A percentile compares a stretch with the other conserved stretches of the same genome.
Evolutionary conservation across 2,113 vertebrate species (phyloP).

Genomic region (Carassius carassius): DNA sequence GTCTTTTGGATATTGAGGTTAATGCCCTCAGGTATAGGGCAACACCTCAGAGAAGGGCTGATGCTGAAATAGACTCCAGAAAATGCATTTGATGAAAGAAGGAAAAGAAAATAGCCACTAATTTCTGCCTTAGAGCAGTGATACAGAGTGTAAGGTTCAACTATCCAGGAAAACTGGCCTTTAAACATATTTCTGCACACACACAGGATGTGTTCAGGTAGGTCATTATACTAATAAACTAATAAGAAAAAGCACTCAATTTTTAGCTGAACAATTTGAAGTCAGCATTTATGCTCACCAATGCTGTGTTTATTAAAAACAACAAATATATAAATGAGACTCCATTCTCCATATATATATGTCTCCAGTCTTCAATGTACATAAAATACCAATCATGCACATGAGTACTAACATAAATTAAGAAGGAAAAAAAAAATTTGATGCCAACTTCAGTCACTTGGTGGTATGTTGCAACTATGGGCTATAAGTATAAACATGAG

Average conservation of each 20-base stretch:
- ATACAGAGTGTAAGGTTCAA: neutral
- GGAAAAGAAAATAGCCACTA: neutral
- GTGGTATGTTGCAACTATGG: too few relatives aligned
- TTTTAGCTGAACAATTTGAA: neutral
- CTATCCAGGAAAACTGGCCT: neutral
- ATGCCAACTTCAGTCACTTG: too few relatives aligned
- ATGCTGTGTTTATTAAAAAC: too few relatives aligned
- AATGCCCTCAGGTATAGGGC: slow-evolving; percentile 18
- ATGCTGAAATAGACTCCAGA: neutral
- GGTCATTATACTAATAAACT: neutral
- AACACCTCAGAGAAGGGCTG: neutral
- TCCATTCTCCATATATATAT: too few relatives aligned
- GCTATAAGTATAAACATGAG: too few relatives aligned
- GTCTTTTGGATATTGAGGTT: slow-evolving; percentile 45
- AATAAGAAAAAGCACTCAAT: neutral
- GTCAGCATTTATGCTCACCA: neutral
- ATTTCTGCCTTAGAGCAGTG: neutral
- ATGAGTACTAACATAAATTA: too few relatives aligned
- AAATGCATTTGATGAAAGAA: neutral
- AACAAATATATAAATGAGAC: too few relatives aligned
- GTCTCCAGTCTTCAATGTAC: too few relatives aligned
- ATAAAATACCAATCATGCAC: too few relatives aligned
- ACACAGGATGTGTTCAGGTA: neutral
- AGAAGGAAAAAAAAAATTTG: too few relatives aligned
- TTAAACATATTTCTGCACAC: neutral